Conservation (phyloP, 2,888 invertebrate species). For the Theristus sp. region DNA sequence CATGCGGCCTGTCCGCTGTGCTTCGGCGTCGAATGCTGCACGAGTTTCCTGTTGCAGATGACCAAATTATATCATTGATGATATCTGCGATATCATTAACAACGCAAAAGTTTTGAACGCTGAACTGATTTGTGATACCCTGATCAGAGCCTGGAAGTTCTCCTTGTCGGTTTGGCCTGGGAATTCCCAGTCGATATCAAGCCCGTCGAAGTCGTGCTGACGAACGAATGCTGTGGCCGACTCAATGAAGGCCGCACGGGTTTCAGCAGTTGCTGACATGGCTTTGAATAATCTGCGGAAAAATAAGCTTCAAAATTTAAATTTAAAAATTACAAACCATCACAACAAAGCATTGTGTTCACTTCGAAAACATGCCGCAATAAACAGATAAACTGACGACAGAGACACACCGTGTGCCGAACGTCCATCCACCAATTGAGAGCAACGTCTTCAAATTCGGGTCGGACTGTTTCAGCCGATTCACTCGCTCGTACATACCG, state of each 20-base stretch:
- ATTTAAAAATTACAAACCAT: too few species aligned
- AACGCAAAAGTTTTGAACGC: background rate
- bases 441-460: constrained; percentile 74
- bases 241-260: constrained; percentile 40
- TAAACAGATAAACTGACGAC: background rate
- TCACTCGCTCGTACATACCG: constrained; percentile 69
- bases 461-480: constrained; percentile 64
- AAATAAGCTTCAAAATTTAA: too few species aligned
- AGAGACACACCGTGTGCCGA: constrained; percentile 47
- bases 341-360: background rate
- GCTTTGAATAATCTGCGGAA: constrained; percentile 13
- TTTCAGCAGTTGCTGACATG: constrained; percentile 19
- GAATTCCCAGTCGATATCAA: constrained; percentile 33
- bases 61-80: background rate
- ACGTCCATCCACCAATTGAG: constrained; percentile 89
- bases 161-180: constrained; percentile 33
- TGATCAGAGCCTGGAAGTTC: constrained; percentile 18
- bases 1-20: constrained; percentile 11
- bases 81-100: background rate
- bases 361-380: too few species aligned
- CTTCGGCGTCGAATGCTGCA: constrained; percentile 17
- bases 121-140: constrained; percentile 6
- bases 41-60: constrained; percentile 15
- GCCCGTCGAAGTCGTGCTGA: constrained; percentile 28
- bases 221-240: constrained; percentile 26